Evolutionary conservation across 2,888 invertebrate genomes (phyloP), one percentile per base, ranked within the genome.

Genomic region (Stenotaenia linearis): DNA sequence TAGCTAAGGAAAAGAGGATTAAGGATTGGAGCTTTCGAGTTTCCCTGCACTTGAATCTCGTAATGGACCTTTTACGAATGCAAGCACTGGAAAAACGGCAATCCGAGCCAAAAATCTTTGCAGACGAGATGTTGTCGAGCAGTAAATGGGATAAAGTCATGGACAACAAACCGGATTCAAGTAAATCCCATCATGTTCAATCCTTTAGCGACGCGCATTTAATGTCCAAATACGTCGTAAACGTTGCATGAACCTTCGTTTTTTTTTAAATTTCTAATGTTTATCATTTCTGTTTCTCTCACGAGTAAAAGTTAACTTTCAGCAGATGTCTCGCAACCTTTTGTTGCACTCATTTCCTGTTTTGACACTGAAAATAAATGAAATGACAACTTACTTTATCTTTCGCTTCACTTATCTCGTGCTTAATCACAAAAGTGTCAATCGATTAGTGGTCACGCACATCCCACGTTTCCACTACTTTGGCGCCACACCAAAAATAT

Each of bases 1-100:
- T 69, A 69, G 69, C 69, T 69, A 69, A 69, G 69, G 69, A 69
- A 69, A 69, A 69, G 69, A 69, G 69, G 69, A 69, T 69, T 69
- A 69, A 69, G 69, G 69, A 28, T 12, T 28, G 25, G 69, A 69
- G 69, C 69, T 69, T 23, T 21, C n/a, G n/a, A 56, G 18, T 9
- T 56, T 18, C 56, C 23, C 56, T 56, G n/a, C 69, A 69, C 69
- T 69, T 28, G 69, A 69, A 69, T 69, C 69, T 28, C 10, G 69
- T 69, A 69, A 69, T 69, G 69, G 69, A 69, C 69, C 23, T 69
- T 69, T 69, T 69, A 4, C 69, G 28, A 69, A 69, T 69, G 69
- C 69, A 69, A 69, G 28, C 15, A 9, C 69, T 69, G 69, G 69
- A 69, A 28, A 69, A 69, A 28, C 25, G 28, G 28, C 23, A 69